phyloP scores from a whole-genome alignment of 1,140 invertebrate genomes.

The Agraylea sexmaculata region DNA sequence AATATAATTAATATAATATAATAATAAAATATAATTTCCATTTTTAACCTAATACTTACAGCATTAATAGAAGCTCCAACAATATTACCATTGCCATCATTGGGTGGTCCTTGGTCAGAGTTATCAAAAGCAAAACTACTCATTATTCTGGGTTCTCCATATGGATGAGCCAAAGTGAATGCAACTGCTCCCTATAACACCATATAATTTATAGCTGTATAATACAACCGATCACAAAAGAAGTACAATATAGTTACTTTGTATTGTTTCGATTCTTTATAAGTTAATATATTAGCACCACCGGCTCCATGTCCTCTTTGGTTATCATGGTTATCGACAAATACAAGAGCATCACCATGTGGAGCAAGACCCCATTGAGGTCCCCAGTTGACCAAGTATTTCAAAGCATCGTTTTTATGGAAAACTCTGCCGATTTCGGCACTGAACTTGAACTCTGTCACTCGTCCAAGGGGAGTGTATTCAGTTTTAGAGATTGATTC shows the following conservation, averaged over 20 bases:
- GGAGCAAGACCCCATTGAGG: constrained; percentile 40
- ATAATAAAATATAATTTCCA: not conserved
- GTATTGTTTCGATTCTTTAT: constrained; percentile 44
- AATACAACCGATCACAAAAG: constrained; percentile 14
- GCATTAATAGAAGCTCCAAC: constrained; percentile 48
- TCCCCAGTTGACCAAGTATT: constrained; percentile 42
- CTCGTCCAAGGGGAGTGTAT: constrained; percentile 44
- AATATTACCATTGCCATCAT: constrained; percentile 40
- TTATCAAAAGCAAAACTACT: constrained; percentile 47
- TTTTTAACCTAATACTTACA: not conserved
- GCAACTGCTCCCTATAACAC: constrained; percentile 47
- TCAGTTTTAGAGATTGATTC: constrained; percentile 42
- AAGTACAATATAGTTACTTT: constrained; percentile 25
- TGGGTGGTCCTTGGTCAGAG: constrained; percentile 29
- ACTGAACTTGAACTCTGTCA: constrained; percentile 58
- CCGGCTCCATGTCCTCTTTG: constrained; percentile 34
- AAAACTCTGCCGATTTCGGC: constrained; percentile 35
- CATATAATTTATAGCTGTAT: constrained; percentile 4
- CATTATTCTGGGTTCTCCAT: constrained; percentile 55
- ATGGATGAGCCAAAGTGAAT: constrained; percentile 64
- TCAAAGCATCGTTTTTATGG: constrained; percentile 28
- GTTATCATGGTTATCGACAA: constrained; percentile 42
- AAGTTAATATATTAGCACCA: constrained; percentile 35
- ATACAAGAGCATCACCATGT: constrained; percentile 33
- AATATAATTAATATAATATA: not conserved